Base-by-base conservation (phyloP, 2,888 invertebrate species). In the Leptodirus hochenwartii region DNA sequence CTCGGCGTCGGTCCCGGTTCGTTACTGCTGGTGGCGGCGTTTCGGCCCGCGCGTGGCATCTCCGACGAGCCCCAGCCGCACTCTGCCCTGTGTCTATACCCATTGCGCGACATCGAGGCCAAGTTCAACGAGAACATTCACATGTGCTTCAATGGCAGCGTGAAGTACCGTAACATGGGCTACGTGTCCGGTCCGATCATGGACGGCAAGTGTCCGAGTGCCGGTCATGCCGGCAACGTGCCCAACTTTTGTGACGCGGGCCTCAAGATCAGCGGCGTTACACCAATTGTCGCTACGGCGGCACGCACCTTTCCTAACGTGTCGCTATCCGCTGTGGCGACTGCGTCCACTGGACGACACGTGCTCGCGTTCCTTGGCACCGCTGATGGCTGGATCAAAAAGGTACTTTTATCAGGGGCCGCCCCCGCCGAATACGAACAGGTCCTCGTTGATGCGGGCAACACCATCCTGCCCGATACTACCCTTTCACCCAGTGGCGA, bases 121-220 rank as follows among this genome's bases (percentile, higher is more conserved):
- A 82, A 82, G 53, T 96, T 96, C 56, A 85, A 84, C 50, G 84
- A 90, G 55, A 96, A 95, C 59, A 90, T 95, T 44, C 90, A 91
- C 53, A 81, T 87, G 74, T 96, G 96, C 58, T 93, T 93, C 53
- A 85, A 90, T 56, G 93, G 93, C 17, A 82, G 81, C 43, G 82
- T 84, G 41, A 85, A 82, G 50, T 82, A 88, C 50, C 73, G 93
- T 27, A 88, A 81, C 49, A 78, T 84, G 74, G 87, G 78, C 12
- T 87, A 85, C 54, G 79, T 85, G 51, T 91, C 85, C 38, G 85
- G 85, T 6, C 79, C 80, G 44, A 84, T 90, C 44, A 74, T 82
- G 45, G 85, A 88, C 58, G 87, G 87, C 14, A 79, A 82, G 51
- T 90, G 90, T 58, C 88, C 87, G 12, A 69, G 69, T 49, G 81